Percentiles rank a stretch among this genome's conserved stretches.
Evolutionary conservation across 1,140 invertebrate species (phyloP).

Genomic region (Cydia strobilella): DNA sequence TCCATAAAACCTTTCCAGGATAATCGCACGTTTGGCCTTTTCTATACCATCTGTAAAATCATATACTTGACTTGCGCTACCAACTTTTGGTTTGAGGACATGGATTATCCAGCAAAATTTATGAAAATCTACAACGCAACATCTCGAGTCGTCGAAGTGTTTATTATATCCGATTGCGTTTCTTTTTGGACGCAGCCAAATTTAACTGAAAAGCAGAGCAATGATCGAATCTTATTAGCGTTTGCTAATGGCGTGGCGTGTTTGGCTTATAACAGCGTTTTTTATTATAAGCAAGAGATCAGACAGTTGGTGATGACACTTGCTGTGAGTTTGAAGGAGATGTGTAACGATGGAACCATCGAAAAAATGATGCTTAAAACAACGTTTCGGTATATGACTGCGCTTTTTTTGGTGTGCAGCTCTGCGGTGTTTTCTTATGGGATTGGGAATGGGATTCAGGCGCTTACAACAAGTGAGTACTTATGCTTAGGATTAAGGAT

Average conservation of each 20-base stretch:
- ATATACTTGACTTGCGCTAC: neutral
- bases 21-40: neutral
- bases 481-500: no score
- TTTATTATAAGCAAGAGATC: conserved; percentile 38
- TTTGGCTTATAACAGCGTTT: conserved; percentile 34
- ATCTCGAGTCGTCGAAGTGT: neutral
- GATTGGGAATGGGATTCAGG: conserved; percentile 36
- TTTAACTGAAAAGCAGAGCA: conserved; percentile 45
- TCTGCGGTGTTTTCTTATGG: conserved; percentile 45
- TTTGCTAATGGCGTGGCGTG: conserved; percentile 46
- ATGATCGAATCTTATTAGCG: conserved; percentile 42
- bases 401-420: conserved; percentile 34
- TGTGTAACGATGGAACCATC: conserved; percentile 45
- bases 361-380: conserved; percentile 47
- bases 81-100: conserved; percentile 12
- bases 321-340: conserved; percentile 41
- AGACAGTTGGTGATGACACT: conserved; percentile 42
- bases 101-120: neutral
- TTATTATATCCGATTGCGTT: conserved; percentile 42
- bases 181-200: conserved; percentile 43
- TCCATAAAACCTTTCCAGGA: neutral
- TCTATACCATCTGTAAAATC: conserved; percentile 5
- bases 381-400: conserved; percentile 38
- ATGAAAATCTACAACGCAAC: neutral
- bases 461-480: conserved; percentile 26